phyloP scores from a whole-genome alignment of 1,140 invertebrate genomes.

The Drosophila azteca region DNA sequence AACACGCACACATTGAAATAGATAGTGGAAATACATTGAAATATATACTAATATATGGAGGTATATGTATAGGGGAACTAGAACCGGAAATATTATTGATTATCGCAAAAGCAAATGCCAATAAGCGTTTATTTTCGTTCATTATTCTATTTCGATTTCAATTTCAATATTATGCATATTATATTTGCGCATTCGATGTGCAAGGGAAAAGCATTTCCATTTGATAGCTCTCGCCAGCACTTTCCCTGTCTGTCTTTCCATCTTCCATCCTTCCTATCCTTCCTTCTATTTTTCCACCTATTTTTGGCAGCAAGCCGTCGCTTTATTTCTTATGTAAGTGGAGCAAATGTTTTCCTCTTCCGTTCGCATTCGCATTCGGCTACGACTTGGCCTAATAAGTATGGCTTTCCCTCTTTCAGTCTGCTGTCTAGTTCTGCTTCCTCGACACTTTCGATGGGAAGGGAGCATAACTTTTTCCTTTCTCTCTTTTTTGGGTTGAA shows the following conservation, averaged over 20 bases:
- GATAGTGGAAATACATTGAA: constrained; percentile 37
- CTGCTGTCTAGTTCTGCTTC: constrained; percentile 58
- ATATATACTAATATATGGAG: neutral
- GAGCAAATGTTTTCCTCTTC: constrained; percentile 37
- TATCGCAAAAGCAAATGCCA: constrained; percentile 60
- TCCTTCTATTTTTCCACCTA: constrained; percentile 19
- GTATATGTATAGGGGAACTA: constrained; percentile 5
- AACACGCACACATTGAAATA: constrained; percentile 20
- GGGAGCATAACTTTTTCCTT: constrained; percentile 53
- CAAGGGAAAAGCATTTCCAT: constrained; percentile 65
- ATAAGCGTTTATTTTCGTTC: constrained; percentile 52
- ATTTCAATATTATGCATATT: constrained; percentile 42
- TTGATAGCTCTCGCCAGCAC: constrained; percentile 45
- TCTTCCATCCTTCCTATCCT: no score
- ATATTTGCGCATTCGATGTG: constrained; percentile 37
- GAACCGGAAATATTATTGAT: constrained; percentile 74
- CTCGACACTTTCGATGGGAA: constrained; percentile 46
- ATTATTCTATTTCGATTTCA: constrained; percentile 61
- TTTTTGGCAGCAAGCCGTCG: constrained; percentile 63
- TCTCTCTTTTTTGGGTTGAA: constrained; percentile 34
- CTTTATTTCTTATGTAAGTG: constrained; percentile 70
- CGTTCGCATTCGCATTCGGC: constrained; percentile 36
- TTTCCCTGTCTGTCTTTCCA: neutral
- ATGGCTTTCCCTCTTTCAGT: constrained; percentile 14
- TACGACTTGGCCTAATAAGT: constrained; percentile 43